Conservation (phyloP, 2,797 vertebrate species). For the Sparidentex hasta region DNA sequence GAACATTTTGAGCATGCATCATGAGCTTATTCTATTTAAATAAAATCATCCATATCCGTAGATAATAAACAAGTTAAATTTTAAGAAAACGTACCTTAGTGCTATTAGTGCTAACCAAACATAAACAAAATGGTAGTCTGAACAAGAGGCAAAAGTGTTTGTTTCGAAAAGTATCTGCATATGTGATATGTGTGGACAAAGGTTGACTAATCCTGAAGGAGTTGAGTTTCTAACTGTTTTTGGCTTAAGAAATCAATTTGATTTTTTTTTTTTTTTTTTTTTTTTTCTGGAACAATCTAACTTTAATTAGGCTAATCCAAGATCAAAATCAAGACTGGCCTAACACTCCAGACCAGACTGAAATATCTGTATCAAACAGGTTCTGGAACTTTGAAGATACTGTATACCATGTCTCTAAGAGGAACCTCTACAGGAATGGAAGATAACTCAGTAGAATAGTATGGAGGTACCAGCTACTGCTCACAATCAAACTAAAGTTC, state of each 20-base stretch:
- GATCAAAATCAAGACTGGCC: background rate
- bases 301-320: background rate
- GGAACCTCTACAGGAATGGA: slow-evolving; percentile 32
- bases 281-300: background rate
- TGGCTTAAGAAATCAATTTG: background rate
- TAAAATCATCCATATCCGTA: too few relatives aligned
- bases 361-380: slow-evolving; percentile 31
- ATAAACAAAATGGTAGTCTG: too few relatives aligned
- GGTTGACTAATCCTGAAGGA: too few relatives aligned
- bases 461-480: slow-evolving; percentile 32
- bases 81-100: too few relatives aligned
- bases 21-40: too few relatives aligned
- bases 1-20: too few relatives aligned
- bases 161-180: too few relatives aligned
- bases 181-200: too few relatives aligned
- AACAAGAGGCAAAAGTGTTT: too few relatives aligned
- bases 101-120: too few relatives aligned
- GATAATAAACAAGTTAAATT: too few relatives aligned
- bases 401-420: slow-evolving; percentile 9
- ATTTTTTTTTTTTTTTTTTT: too few relatives aligned
- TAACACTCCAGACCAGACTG: background rate
- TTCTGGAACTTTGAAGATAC: slow-evolving; percentile 14
- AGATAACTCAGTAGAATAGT: slow-evolving; percentile 24
- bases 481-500: slow-evolving; percentile 54
- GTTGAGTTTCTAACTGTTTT: background rate